Conservation (phyloP, 2,113 vertebrate species). For the Pyrgilauda ruficollis region DNA sequence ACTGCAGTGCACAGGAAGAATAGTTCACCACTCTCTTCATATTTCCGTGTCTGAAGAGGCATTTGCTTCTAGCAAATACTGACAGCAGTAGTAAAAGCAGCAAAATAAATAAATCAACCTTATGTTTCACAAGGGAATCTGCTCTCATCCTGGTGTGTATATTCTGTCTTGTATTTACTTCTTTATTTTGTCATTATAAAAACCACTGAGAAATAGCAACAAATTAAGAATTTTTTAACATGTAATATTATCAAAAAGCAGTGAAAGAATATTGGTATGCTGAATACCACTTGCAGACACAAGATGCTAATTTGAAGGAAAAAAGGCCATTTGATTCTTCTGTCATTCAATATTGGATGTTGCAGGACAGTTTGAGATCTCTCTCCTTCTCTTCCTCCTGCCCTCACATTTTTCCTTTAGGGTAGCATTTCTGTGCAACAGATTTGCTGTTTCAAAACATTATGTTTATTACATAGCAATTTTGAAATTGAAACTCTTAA, state of each 20-base stretch:
- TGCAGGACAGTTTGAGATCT: not conserved
- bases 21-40: not conserved
- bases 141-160: not conserved
- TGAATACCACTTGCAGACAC: not conserved
- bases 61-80: not conserved
- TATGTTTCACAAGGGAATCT: not conserved
- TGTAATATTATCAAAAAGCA: not conserved
- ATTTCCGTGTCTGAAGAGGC: not conserved
- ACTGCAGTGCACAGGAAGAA: not conserved
- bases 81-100: not conserved
- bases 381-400: not conserved
- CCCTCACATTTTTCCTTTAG: not conserved
- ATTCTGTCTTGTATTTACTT: not conserved
- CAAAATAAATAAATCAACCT: not conserved
- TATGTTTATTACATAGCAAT: constrained; percentile 26
- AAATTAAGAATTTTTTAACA: not conserved
- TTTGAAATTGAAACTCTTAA: constrained; percentile 3
- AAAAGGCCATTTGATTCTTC: not conserved
- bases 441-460: constrained; percentile 31
- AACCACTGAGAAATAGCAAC: not conserved
- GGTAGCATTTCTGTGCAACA: not conserved
- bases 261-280: not conserved
- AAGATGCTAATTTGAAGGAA: not conserved
- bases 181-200: not conserved
- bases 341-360: not conserved